Evolutionary conservation across 2,888 invertebrate species (phyloP).

Genomic region (Meiosimyza platycephala): DNA sequence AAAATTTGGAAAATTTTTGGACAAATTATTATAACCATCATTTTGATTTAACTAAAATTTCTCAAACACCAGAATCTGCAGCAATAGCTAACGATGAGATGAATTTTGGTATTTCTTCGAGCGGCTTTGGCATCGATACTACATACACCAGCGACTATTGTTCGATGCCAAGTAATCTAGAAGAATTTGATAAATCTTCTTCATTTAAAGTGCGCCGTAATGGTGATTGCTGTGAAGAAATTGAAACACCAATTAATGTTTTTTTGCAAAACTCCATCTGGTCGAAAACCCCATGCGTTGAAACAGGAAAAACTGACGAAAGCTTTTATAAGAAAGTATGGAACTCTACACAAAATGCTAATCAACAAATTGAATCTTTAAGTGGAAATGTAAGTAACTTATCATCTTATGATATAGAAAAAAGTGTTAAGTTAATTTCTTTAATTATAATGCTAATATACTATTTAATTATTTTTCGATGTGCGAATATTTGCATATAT

Average conservation of each 20-base stretch:
- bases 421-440: no score
- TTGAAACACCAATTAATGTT: conserved; percentile 63
- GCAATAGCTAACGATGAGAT: conserved; percentile 44
- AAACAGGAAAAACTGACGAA: conserved; percentile 55
- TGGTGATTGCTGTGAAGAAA: conserved; percentile 22
- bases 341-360: conserved; percentile 49
- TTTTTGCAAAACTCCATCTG: conserved; percentile 71
- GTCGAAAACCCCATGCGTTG: conserved; percentile 62
- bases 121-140: conserved; percentile 25
- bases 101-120: conserved; percentile 40
- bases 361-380: conserved; percentile 40
- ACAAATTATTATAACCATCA: conserved; percentile 57
- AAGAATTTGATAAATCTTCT: conserved; percentile 49
- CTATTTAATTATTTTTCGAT: no score
- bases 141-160: conserved; percentile 52
- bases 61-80: conserved; percentile 34
- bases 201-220: conserved; percentile 32
- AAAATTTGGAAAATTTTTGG: conserved; percentile 58
- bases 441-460: no score
- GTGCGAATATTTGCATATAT: no score
- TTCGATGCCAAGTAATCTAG: conserved; percentile 53
- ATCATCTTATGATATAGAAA: no score
- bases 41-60: conserved; percentile 48
- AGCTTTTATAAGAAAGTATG: conserved; percentile 56
- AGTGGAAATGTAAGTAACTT: conserved; percentile 38